Evolutionary conservation across 1,140 invertebrate species (phyloP), one percentile per base, ranked within the genome.

Genomic region (Brachionus rotundiformis): DNA sequence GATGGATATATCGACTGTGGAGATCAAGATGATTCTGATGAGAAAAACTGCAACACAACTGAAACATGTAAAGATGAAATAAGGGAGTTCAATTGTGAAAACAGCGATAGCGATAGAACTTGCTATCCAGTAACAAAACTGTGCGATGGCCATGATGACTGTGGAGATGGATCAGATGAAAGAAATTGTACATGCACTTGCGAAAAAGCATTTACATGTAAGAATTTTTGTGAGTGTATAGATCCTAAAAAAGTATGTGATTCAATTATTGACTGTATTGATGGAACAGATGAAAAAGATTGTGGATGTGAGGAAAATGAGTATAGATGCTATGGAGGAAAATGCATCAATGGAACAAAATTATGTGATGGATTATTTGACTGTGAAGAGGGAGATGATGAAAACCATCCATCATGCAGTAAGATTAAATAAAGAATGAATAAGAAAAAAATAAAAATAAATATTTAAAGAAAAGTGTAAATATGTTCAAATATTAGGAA

Each of bases 361-460:
- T 23, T 85, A 1, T 85, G 85, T 82, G 83, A 85, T 76, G 84
- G 83, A 3, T 11, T 71, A 6, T 76, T 68, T 41, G 83, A 85
- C 39, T 93, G 92, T 84, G 83, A 83, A 19, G 85, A 85, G 54
- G 84, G 83, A 2, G 83, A 83, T 8, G 85, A 87, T 25, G 86
- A 90, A 80, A 79, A 5, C 0, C 59, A 79, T 79, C 76, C 76
- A n/a, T 10, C 19, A 2, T 79, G 76, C 47, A 33, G 68, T 73
- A 73, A 44, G 5, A 33, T 7, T n/a, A n/a, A n/a, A n/a, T n/a
- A 33, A 27, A 23, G 7, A 25, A 27, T 23, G 8, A 27, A 61
- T 25, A 61, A 61, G 2, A 33, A 68, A 29, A 27, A 27, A 6
- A 61, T 27, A 6, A 25, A 61, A 61, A 27, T 27, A 27, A 27